Percentiles rank a stretch among this genome's conserved stretches.
phyloP scores from a whole-genome alignment of 2,888 invertebrate species.

The Dromius quadrimaculatus region DNA sequence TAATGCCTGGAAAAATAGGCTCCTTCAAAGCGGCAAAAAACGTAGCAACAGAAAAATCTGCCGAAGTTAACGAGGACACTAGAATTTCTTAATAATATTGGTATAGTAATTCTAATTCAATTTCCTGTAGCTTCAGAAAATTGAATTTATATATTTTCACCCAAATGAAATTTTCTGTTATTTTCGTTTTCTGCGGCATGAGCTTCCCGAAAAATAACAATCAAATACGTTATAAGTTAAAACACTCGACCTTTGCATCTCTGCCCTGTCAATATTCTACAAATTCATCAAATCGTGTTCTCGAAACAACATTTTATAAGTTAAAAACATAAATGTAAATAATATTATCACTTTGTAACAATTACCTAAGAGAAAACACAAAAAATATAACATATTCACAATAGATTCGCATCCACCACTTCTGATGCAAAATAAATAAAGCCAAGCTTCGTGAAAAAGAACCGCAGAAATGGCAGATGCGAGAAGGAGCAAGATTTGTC shows the following conservation, averaged over 20 bases:
- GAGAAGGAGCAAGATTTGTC: slow-evolving; percentile 31
- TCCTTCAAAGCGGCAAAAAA: neutral
- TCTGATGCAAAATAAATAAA: slow-evolving; percentile 23
- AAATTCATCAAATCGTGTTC: slow-evolving; percentile 37
- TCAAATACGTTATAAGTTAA: slow-evolving; percentile 45
- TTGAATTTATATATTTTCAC: too few species aligned
- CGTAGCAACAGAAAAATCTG: neutral
- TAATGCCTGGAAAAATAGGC: slow-evolving; percentile 42
- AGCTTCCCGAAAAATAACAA: too few species aligned
- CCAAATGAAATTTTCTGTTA: too few species aligned
- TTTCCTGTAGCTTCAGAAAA: too few species aligned
- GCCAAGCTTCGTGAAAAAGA: slow-evolving; percentile 22
- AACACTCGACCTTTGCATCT: slow-evolving; percentile 40
- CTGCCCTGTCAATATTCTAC: slow-evolving; percentile 46
- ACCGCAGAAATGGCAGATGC: slow-evolving; percentile 37
- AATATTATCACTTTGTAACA: slow-evolving; percentile 66
- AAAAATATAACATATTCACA: slow-evolving; percentile 64
- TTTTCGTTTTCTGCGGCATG: too few species aligned
- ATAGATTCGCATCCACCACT: slow-evolving; percentile 40
- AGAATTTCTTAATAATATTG: too few species aligned
- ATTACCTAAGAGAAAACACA: slow-evolving; percentile 55
- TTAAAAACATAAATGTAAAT: slow-evolving; percentile 63
- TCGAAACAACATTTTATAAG: slow-evolving; percentile 57
- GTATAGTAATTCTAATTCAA: too few species aligned
- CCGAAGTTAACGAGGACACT: too few species aligned